phyloP scores from a whole-genome alignment of 2,113 vertebrate genomes.

The Mixornis gularis region DNA sequence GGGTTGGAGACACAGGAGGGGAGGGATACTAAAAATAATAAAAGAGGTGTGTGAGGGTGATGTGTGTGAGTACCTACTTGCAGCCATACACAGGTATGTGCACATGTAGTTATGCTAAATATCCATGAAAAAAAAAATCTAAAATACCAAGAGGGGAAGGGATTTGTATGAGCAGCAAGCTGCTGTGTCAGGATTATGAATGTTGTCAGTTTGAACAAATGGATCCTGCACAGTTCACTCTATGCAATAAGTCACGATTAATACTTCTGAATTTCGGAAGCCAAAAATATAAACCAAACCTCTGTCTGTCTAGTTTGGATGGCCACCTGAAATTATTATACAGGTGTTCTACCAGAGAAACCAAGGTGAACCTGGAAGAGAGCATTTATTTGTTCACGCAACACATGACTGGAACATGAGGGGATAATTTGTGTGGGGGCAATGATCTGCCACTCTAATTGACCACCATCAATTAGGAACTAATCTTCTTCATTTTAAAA shows the following conservation, averaged over 20 bases:
- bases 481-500: neutral
- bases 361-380: neutral
- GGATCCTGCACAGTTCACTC: neutral
- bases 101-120: neutral
- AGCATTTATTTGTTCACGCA: neutral
- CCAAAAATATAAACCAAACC: neutral
- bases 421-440: neutral
- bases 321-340: neutral
- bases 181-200: neutral
- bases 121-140: neutral
- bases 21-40: neutral
- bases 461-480: neutral
- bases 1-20: neutral
- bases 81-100: rapidly evolving
- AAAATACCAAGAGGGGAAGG: neutral
- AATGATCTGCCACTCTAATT: neutral
- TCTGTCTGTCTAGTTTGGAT: neutral
- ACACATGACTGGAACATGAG: neutral
- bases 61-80: rapidly evolving
- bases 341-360: neutral
- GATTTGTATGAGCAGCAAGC: neutral
- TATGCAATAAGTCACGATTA: neutral
- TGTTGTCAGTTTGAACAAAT: neutral
- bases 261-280: neutral
- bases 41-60: neutral